These are phyloP conservation scores for Calyptomena viridis DNA, from an alignment of 2,113 vertebrate genomes.

Conservation along the genomic window DNA sequence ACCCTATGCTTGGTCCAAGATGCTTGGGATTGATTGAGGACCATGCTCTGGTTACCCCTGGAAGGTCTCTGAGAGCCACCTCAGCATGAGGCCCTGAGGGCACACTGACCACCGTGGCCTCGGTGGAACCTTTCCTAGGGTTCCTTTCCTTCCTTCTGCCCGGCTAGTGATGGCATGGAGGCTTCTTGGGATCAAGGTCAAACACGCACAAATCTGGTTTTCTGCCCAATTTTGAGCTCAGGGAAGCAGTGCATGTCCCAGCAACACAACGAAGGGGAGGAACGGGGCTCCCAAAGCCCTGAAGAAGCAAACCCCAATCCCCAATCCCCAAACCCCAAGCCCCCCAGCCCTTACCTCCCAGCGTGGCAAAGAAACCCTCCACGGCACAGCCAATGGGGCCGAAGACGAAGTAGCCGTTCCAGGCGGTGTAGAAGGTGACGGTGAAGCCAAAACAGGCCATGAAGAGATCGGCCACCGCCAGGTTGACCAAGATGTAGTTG, in stretches of 20 bases:
- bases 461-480: conserved; percentile 76
- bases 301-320: background rate
- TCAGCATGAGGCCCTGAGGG: rapidly evolving
- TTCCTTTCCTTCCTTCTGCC: background rate
- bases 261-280: rapidly evolving
- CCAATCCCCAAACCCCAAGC: too few relatives aligned
- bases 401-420: conserved; percentile 73
- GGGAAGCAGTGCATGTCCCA: background rate
- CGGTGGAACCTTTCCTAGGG: background rate
- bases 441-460: conserved; percentile 79
- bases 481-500: conserved; percentile 80
- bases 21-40: rapidly evolving
- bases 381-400: conserved; percentile 61
- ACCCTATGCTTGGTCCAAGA: background rate
- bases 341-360: conserved; percentile 73
- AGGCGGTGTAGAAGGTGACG: conserved; percentile 65
- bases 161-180: rapidly evolving
- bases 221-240: rapidly evolving
- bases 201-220: background rate
- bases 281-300: background rate
- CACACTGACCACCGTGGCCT: background rate
- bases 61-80: background rate
- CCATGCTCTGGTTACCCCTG: rapidly evolving
- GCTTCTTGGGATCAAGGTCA: background rate
- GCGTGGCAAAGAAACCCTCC: conserved; percentile 77